Percentiles rank a stretch among this genome's conserved stretches.
These are phyloP conservation scores for Rhinatrema bivittatum DNA, from an alignment of 2,797 vertebrate species.

Conservation along the genomic window DNA sequence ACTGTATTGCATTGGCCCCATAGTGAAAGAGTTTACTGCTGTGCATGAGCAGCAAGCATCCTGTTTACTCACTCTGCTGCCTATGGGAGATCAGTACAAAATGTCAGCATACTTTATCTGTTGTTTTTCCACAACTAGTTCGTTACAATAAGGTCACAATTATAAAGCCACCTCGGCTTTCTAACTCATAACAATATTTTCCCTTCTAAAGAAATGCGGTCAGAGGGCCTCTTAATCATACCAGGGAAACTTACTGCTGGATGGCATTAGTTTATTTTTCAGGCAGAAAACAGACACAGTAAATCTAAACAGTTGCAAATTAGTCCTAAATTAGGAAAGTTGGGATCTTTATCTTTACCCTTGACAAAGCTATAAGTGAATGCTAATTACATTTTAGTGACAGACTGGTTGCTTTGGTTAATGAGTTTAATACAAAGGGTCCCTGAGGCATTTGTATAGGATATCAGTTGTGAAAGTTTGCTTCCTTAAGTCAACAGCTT, in stretches of 20 bases:
- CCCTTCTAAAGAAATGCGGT: not conserved
- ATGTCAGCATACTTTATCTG: too few species aligned
- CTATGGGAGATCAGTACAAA: too few species aligned
- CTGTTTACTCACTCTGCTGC: too few species aligned
- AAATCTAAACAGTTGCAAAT: not conserved
- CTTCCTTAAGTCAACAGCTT: not conserved
- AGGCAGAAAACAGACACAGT: not conserved
- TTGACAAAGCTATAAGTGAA: not conserved
- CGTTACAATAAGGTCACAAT: not conserved
- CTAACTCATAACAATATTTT: too few species aligned
- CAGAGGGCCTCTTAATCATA: not conserved
- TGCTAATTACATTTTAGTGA: slow-evolving; percentile 1
- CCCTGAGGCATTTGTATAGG: slow-evolving; percentile 3
- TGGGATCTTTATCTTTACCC: not conserved
- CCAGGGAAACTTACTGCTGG: not conserved
- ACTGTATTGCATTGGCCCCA: too few species aligned
- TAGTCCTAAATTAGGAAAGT: not conserved
- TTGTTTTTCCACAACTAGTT: too few species aligned
- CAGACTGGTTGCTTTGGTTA: slow-evolving; percentile 13
- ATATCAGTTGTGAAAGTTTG: not conserved
- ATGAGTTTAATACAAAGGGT: slow-evolving; percentile 19
- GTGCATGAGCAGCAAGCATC: too few species aligned
- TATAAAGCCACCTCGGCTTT: too few species aligned
- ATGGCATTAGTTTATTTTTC: not conserved
- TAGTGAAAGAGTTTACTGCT: too few species aligned